phyloP scores from a whole-genome alignment of 2,113 vertebrate species.

The Cavia porcellus region DNA sequence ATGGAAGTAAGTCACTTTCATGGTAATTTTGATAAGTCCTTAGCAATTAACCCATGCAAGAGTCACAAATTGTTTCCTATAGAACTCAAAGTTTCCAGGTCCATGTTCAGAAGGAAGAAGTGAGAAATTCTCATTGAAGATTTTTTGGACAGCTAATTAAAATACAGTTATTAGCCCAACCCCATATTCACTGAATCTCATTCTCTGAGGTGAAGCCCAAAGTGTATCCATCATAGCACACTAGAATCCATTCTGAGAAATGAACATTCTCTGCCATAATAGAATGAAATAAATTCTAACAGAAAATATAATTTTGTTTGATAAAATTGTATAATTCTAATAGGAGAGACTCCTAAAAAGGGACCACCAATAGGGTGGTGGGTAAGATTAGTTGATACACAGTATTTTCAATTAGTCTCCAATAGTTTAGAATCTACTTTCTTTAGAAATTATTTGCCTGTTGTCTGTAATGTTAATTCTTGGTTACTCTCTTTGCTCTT shows the following conservation, averaged over 20 bases:
- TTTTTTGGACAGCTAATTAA: neutral
- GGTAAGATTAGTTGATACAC: neutral
- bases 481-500: neutral
- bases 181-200: neutral
- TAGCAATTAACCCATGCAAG: neutral
- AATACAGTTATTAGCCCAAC: neutral
- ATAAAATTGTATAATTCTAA: neutral
- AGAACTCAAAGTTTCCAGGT: neutral
- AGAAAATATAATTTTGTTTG: neutral
- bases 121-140: neutral
- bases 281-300: conserved; percentile 12
- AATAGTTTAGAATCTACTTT: neutral
- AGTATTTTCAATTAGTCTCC: neutral
- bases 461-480: neutral
- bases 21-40: neutral
- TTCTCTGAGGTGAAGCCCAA: neutral
- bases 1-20: neutral
- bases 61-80: neutral
- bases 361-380: rapidly evolving
- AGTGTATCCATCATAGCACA: neutral
- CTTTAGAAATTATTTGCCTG: neutral
- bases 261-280: neutral
- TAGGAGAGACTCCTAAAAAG: neutral
- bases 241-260: neutral
- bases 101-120: neutral